Percentiles rank a stretch among this genome's conserved stretches.
Conservation (phyloP, 2,888 invertebrate species). For the Apamea sordens region DNA sequence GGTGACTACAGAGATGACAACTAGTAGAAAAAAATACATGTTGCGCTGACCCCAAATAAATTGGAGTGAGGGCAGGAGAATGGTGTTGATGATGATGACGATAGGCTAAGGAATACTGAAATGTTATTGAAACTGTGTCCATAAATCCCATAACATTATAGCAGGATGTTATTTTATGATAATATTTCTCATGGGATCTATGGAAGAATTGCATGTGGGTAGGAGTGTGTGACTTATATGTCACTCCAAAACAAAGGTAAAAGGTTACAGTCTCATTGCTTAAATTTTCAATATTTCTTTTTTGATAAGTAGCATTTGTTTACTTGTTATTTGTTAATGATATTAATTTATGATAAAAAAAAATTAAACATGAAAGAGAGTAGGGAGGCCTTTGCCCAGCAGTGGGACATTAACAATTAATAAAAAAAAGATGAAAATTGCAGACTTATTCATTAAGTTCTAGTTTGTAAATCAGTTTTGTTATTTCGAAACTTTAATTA, state of each 20-base stretch:
- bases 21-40: too few relatives aligned
- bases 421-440: background rate
- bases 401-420: too few relatives aligned
- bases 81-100: background rate
- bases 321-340: background rate
- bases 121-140: constrained; percentile 1
- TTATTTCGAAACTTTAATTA: background rate
- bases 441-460: too few relatives aligned
- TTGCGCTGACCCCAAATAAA: too few relatives aligned
- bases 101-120: background rate
- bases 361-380: too few relatives aligned
- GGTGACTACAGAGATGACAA: too few relatives aligned
- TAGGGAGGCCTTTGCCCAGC: too few relatives aligned
- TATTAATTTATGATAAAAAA: background rate
- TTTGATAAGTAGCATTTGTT: background rate
- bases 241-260: background rate
- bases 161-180: background rate
- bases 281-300: background rate
- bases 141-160: background rate
- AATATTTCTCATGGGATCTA: background rate
- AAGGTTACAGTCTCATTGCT: background rate
- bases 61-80: too few relatives aligned
- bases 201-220: background rate
- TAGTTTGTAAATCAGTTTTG: background rate
- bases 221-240: constrained; percentile 2